phyloP scores from a whole-genome alignment of 1,140 invertebrate species.

The Cydia splendana region DNA sequence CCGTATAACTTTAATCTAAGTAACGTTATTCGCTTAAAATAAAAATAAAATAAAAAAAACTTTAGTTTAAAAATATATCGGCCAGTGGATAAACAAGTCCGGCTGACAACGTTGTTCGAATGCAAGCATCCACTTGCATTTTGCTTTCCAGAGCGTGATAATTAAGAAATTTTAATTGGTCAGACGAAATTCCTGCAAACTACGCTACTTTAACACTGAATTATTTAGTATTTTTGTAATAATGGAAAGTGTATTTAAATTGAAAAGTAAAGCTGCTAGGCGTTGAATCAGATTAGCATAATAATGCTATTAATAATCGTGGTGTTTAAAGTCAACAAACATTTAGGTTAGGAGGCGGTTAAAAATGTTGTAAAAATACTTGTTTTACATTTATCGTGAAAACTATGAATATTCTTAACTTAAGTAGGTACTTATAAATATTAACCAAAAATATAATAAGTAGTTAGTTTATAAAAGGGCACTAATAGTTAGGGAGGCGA shows the following conservation, averaged over 20 bases:
- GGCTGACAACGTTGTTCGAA: not conserved
- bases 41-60: no score
- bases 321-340: not conserved
- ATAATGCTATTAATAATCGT: not conserved
- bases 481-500: no score
- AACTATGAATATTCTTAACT: not conserved
- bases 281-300: slow-evolving; percentile 16
- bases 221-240: slow-evolving; percentile 9
- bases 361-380: not conserved
- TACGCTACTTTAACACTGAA: slow-evolving; percentile 2
- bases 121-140: not conserved
- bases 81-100: slow-evolving; percentile 5
- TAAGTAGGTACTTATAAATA: no score
- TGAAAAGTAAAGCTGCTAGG: not conserved
- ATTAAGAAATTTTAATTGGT: slow-evolving; percentile 12
- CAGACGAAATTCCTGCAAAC: not conserved
- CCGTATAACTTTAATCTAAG: no score
- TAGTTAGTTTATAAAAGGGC: no score
- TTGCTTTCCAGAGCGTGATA: not conserved
- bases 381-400: not conserved
- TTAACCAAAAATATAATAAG: no score
- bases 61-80: no score
- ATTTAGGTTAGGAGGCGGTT: not conserved
- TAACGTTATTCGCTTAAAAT: no score
- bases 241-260: slow-evolving; percentile 7